Percentiles rank a stretch among this genome's conserved stretches.
These are phyloP conservation scores for Trilocha varians DNA, from an alignment of 2,888 invertebrate species.

Conservation along the genomic window DNA sequence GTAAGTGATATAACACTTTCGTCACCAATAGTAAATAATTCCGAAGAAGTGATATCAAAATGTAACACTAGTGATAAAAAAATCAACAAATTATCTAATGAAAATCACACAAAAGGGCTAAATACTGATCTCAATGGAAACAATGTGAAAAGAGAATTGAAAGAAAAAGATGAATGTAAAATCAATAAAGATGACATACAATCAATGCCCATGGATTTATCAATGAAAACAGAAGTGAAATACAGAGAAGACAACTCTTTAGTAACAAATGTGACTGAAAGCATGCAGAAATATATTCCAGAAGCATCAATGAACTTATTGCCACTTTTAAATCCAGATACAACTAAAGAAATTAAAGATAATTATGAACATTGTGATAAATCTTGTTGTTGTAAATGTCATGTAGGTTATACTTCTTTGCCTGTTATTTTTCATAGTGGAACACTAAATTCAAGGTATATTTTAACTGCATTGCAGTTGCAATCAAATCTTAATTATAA, in stretches of 20 bases:
- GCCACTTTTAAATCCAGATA: neutral
- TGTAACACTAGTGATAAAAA: neutral
- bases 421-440: neutral
- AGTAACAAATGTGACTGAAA: neutral
- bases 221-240: too few species aligned
- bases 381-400: neutral
- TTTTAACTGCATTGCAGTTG: too few species aligned
- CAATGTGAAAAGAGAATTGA: neutral
- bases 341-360: slow-evolving; percentile 3
- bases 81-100: neutral
- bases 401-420: neutral
- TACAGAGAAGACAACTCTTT: neutral
- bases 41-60: neutral
- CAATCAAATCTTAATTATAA: too few species aligned
- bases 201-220: neutral
- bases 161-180: neutral
- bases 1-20: slow-evolving; percentile 23
- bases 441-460: too few species aligned
- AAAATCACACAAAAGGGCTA: neutral
- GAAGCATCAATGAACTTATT: neutral
- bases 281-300: too few species aligned
- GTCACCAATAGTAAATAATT: slow-evolving; percentile 21
- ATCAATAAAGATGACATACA: neutral
- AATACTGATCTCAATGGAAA: neutral
- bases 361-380: neutral